These are phyloP conservation scores for Watsonalla cultraria DNA, from an alignment of 2,888 invertebrate genomes.

Conservation along the genomic window DNA sequence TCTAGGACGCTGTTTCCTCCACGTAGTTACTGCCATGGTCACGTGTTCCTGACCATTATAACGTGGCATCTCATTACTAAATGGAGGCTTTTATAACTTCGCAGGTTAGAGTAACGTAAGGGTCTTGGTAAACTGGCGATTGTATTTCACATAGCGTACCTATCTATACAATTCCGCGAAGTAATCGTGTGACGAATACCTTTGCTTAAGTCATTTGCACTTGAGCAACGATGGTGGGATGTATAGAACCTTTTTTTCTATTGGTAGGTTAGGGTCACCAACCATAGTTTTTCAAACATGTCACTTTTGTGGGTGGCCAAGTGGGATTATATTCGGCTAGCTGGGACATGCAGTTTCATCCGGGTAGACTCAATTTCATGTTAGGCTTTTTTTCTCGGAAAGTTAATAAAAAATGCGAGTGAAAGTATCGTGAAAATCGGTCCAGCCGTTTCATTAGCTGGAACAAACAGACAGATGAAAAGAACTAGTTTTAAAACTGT, in stretches of 20 bases:
- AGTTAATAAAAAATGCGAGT: too few species aligned
- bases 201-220: conserved; percentile 60
- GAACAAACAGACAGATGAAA: too few species aligned
- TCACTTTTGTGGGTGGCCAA: too few species aligned
- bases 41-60: conserved; percentile 27
- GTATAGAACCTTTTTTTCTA: conserved; percentile 22
- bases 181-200: conserved; percentile 33
- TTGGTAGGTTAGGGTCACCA: conserved; percentile 11
- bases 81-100: conserved; percentile 5
- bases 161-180: conserved; percentile 58
- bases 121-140: conserved; percentile 29
- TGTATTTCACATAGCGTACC: conserved; percentile 33
- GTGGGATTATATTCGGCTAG: too few species aligned
- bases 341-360: too few species aligned
- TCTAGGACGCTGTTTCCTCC: conserved; percentile 55
- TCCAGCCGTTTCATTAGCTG: too few species aligned
- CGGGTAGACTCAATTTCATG: too few species aligned
- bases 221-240: conserved; percentile 30
- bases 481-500: too few species aligned
- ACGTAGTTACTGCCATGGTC: conserved; percentile 38
- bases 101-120: conserved; percentile 5
- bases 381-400: too few species aligned
- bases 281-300: too few species aligned
- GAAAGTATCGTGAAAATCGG: too few species aligned
- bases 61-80: conserved; percentile 17